phyloP scores from a whole-genome alignment of 2,113 vertebrate genomes.

The Atlantisia rogersi region DNA sequence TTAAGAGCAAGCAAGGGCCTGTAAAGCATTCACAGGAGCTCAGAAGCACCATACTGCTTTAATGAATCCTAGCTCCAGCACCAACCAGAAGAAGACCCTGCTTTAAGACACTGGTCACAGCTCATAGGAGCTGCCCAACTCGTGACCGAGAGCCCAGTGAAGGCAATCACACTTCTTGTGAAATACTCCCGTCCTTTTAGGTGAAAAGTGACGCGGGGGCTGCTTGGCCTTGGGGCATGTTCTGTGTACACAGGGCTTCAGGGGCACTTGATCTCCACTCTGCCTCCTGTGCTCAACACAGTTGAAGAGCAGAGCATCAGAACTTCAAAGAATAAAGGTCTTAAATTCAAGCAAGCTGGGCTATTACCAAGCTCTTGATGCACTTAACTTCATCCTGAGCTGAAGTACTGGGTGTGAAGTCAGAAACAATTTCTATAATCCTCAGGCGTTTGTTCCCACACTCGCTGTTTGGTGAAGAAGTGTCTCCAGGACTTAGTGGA shows the following conservation, averaged over 20 bases:
- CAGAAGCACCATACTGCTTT: not conserved
- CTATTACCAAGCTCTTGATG: accelerated
- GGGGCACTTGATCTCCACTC: not conserved
- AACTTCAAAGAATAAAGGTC: not conserved
- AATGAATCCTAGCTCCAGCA: not conserved
- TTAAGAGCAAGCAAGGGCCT: not conserved
- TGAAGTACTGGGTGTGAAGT: not conserved
- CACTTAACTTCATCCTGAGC: not conserved
- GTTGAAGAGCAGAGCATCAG: not conserved
- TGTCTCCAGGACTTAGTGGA: not conserved
- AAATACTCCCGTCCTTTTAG: not conserved
- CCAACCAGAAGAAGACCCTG: not conserved
- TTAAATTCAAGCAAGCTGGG: not conserved
- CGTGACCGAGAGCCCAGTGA: not conserved
- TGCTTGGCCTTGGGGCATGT: accelerated
- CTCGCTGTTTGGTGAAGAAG: not conserved
- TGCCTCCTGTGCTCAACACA: accelerated
- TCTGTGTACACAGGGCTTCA: not conserved
- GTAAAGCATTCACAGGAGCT: not conserved
- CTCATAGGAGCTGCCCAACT: accelerated
- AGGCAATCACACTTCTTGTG: not conserved
- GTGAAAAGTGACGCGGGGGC: not conserved
- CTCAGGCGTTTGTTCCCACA: not conserved
- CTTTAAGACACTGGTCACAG: accelerated
- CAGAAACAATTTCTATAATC: not conserved